A percentile compares a stretch with the other conserved stretches of the same genome.
phyloP scores from a whole-genome alignment of 2,797 vertebrate genomes.

The Oryzias sinensis region DNA sequence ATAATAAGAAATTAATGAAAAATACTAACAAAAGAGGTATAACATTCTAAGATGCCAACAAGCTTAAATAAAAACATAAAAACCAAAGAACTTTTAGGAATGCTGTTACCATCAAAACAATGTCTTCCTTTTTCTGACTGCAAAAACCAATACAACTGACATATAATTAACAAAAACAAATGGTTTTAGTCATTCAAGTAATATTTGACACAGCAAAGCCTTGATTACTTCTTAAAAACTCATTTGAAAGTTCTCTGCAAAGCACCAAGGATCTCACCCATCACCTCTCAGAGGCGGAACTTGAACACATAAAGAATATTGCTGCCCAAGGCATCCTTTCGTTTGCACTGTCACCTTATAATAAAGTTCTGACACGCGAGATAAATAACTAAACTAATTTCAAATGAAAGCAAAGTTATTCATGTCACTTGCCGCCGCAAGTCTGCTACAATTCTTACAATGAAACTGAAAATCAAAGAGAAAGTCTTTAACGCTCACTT shows the following conservation, averaged over 20 bases:
- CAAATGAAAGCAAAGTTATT: conserved; percentile 25
- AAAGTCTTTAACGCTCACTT: neutral
- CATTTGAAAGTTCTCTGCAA: conserved; percentile 14
- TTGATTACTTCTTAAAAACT: conserved; percentile 19
- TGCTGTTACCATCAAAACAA: too few species aligned
- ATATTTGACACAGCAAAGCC: conserved; percentile 8
- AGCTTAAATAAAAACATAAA: too few species aligned
- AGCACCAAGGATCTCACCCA: conserved; percentile 1
- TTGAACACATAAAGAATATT: conserved; percentile 13
- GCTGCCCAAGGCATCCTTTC: conserved; percentile 9
- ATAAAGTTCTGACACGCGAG: conserved; percentile 7
- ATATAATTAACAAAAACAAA: conserved; percentile 8
- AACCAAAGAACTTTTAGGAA: too few species aligned
- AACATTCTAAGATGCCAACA: too few species aligned
- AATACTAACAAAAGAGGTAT: too few species aligned
- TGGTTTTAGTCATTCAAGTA: conserved; percentile 6
- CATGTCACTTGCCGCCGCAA: neutral
- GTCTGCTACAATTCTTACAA: conserved; percentile 1
- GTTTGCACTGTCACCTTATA: conserved; percentile 20
- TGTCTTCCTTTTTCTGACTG: neutral
- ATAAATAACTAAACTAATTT: conserved; percentile 28
- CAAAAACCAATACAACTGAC: neutral
- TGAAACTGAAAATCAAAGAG: conserved; percentile 4
- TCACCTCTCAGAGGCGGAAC: conserved; percentile 16
- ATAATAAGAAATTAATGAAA: too few species aligned